Base-by-base conservation (phyloP, 2,888 invertebrate species). In the Falcaria lacertinaria region DNA sequence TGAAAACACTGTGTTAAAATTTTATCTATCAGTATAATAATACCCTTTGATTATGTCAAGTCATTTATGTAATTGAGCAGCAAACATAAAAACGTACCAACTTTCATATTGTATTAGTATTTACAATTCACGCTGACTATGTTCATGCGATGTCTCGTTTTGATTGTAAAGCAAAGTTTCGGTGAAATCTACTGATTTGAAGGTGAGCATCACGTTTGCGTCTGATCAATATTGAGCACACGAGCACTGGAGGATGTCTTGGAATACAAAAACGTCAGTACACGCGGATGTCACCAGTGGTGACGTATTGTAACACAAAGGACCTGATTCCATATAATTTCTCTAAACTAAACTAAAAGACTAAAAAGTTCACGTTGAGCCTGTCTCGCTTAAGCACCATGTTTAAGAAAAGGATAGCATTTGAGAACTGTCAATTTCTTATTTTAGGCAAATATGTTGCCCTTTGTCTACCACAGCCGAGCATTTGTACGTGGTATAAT, bases 181-280 rank as follows among this genome's bases (percentile, higher is more conserved):
- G 48, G 77, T 76, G 83, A 83, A 85, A 84, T 73, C 66, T 59
- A 66, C 70, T 63, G 65, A 65, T 75, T 70, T 62, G 69, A 59
- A 63, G 62, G 58, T 60, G 58, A 61, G 57, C 63, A 69, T 77
- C 81, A 84, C 84, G 79, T 80, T 53, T 59, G 45, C 49, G 51
- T 52, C 60, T 72, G 68, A 77, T 83, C 75, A 75, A 68, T 81
- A 84, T 83, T 81, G 80, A 64, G 71, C 80, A 54, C 70, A 70
- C 76, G 69, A 61, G 57, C 61, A 52, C 48, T 42, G 44, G 41
- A 54, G 52, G 47, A 50, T 59, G 61, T 58, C 54, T 64, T 58
- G 50, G 80, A 79, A 80, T 80, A 79, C 67, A 63, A 68, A 73
- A 66, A 61, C 50, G 52, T 45, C 46, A 47, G 55, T 60, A 63